Evolutionary conservation across 2,797 vertebrate genomes (phyloP), one percentile per base, ranked within the genome.

Genomic region (Mormyrops boulengeri): DNA sequence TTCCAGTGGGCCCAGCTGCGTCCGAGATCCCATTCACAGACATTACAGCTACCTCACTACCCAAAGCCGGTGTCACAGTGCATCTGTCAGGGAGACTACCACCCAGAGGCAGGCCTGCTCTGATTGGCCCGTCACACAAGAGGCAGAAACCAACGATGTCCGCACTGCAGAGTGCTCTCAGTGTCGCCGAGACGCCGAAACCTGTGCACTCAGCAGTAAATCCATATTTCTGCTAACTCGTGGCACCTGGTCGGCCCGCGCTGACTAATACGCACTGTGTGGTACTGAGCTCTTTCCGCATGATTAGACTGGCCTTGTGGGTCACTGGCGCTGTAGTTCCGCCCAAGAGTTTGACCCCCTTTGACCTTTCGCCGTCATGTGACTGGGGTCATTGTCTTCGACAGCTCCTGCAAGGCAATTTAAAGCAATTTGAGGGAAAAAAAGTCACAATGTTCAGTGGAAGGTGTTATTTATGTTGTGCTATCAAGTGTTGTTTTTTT

Each of bases 261-360:
- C 93, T 93, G 93, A 93, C 93, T 92, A 93, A 93, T 93, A 93
- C 93, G 91, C 90, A 87, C 93, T 92, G 73, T 19, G 73, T 19
- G 73, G 73, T 9, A 80, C 38, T n/a, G 93, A 93, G 94, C 92
- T 91, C 92, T 95, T 97, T 97, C 96, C 95, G 95, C 96, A 93
- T 96, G 96, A 97, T 94, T 96, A 94, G 93, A 91, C 50, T 93
- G 94, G 92, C 91, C 90, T 92, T 92, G 92, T 92, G 91, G 95
- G 92, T 91, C 92, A 91, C 89, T 92, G 91, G 93, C 94, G 93
- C 92, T 93, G 91, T 92, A 93, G 93, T 93, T 94, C 95, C 91
- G 93, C 94, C 94, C 94, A 95, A 95, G 94, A 92, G 94, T 95
- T 95, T 96, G 96, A 96, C 96, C 96, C 60, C 96, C 92, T 89